Evolutionary conservation across 2,797 vertebrate genomes (phyloP), one percentile per base, ranked within the genome.

Genomic region (Cyprinodon diabolis): DNA sequence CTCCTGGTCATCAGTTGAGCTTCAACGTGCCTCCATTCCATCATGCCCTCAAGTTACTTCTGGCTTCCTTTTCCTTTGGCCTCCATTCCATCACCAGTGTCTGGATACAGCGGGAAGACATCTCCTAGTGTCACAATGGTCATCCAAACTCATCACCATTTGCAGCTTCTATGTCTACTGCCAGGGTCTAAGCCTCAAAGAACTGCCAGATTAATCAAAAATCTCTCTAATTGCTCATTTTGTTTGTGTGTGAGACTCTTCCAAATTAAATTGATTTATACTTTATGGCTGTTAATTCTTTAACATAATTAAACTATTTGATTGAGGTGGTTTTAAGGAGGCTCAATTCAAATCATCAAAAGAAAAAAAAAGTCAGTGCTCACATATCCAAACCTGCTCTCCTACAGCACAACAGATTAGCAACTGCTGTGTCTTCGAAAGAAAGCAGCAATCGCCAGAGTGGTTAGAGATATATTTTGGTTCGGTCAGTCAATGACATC

Each of bases 401-500:
- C 76, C 45, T 30, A 54, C 66, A 72, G 58, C 2, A 45, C 77
- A 80, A 84, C 76, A 72, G 70, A 86, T 81, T 77, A 78, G 81
- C 89, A 79, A 77, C 77, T 81, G 83, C 84, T 51, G 57, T 88
- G 86, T 82, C 91, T 91, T 92, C 82, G 80, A 74, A 88, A 90
- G 85, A 80, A 82, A 82, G 83, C 54, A 82, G 82, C 83, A 75
- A 79, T 89, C 83, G 87, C 87, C 85, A 78, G 86, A 91, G 87
- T 81, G 86, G 82, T 79, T 70, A 72, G 73, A 88, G 87, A 90
- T 85, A 86, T 89, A 87, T 94, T 94, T 93, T 88, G 88, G 84
- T 90, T 85, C 66, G 21, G 75, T 78, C 81, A 84, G 79, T 82
- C 76, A 80, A 88, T 95, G 93, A 95, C 92, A 89, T 94, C 91